These are phyloP conservation scores for Colinus virginianus DNA, from an alignment of 2,113 vertebrate species.

Conservation along the genomic window DNA sequence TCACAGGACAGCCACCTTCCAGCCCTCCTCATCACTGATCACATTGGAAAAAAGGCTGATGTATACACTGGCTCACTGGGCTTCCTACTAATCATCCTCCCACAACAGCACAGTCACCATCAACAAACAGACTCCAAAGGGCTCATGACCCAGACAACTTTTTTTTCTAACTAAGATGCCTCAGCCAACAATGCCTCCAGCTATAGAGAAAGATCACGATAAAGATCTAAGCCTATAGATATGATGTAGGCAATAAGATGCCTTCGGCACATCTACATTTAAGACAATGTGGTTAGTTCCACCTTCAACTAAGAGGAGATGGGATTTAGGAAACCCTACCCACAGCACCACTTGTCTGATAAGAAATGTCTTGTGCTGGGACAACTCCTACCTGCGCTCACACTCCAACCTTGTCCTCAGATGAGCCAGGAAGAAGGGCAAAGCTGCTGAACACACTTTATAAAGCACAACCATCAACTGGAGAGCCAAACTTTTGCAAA, in stretches of 20 bases:
- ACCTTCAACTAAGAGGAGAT: background rate
- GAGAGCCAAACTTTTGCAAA: accelerated
- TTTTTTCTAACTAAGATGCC: background rate
- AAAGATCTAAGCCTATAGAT: background rate
- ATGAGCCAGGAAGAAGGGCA: background rate
- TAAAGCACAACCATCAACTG: accelerated
- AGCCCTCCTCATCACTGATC: background rate
- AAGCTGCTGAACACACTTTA: background rate
- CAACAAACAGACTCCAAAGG: background rate
- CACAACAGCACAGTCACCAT: accelerated
- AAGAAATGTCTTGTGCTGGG: too few species aligned
- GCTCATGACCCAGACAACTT: background rate
- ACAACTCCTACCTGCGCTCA: background rate
- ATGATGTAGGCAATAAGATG: accelerated
- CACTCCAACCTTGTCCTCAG: accelerated
- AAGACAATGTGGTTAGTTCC: background rate
- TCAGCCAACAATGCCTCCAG: background rate
- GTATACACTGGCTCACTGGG: accelerated
- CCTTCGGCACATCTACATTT: background rate
- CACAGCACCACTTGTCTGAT: background rate
- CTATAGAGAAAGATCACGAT: background rate
- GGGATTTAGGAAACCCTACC: accelerated
- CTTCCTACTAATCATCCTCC: background rate
- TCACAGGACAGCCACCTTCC: background rate
- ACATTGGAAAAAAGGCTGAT: background rate